Evolutionary conservation across 1,140 invertebrate genomes (phyloP).

Genomic region (Geopemphigus sp.): DNA sequence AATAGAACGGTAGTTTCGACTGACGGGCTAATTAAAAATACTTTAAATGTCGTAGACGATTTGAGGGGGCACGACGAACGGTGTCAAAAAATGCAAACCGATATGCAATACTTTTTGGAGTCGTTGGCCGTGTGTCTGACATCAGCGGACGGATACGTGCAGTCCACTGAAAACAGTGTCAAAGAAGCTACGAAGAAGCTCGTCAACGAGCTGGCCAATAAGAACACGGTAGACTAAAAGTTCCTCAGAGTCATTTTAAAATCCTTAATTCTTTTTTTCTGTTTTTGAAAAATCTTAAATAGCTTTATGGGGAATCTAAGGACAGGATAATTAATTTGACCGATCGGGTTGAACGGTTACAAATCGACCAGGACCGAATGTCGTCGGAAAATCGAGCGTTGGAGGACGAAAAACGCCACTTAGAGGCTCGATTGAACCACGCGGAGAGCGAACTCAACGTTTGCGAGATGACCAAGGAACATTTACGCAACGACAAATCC

Average conservation of each 20-base stretch:
- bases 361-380: conserved; percentile 58
- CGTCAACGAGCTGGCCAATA: conserved; percentile 8
- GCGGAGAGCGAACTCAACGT: conserved; percentile 68
- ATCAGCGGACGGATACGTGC: conserved; percentile 32
- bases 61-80: conserved; percentile 68
- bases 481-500: conserved; percentile 66
- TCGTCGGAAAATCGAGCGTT: conserved; percentile 62
- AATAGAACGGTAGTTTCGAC: neutral
- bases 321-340: conserved; percentile 38
- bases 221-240: conserved; percentile 28
- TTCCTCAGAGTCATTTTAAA: no score
- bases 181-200: conserved; percentile 38
- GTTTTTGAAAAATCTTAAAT: conserved; percentile 31
- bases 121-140: conserved; percentile 61
- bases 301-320: conserved; percentile 17
- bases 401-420: conserved; percentile 67
- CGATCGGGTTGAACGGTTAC: conserved; percentile 52
- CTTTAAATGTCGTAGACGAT: conserved; percentile 61
- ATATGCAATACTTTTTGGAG: conserved; percentile 66
- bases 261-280: no score
- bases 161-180: conserved; percentile 25
- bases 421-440: conserved; percentile 69
- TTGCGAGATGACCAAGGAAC: conserved; percentile 64
- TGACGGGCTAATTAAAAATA: conserved; percentile 16
- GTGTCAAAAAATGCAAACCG: conserved; percentile 64